Percentiles rank a stretch among this genome's conserved stretches.
These are phyloP conservation scores for Onychorhynchus coronatus DNA, from an alignment of 2,113 vertebrate genomes.

Conservation along the genomic window DNA sequence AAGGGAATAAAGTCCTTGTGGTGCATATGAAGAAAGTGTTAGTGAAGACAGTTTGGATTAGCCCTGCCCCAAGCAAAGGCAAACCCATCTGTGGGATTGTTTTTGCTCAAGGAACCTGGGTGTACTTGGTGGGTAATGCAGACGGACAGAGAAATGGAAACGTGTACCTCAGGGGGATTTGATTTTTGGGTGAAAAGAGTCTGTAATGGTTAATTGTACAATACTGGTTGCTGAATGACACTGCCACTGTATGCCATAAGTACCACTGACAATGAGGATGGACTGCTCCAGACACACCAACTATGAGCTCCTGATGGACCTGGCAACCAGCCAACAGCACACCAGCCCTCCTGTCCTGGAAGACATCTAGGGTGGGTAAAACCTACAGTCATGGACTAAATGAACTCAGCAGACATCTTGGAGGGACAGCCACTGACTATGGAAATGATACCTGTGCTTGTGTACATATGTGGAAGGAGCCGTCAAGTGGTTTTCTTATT, in stretches of 20 bases:
- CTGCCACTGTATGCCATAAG: background rate
- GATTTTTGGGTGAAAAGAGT: background rate
- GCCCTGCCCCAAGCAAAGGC: background rate
- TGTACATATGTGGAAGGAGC: background rate
- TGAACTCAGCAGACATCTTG: background rate
- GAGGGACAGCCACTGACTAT: background rate
- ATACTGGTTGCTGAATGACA: background rate
- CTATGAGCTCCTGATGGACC: background rate
- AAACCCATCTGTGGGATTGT: fast-evolving
- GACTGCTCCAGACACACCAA: background rate
- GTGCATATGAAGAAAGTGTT: background rate
- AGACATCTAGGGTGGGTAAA: background rate
- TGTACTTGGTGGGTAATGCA: background rate
- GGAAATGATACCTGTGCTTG: background rate
- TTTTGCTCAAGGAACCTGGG: background rate
- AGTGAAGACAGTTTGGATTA: background rate
- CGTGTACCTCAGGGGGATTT: background rate
- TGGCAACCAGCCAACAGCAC: background rate
- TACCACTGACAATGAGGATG: background rate
- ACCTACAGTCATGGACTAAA: background rate
- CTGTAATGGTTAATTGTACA: background rate
- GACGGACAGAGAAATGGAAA: background rate
- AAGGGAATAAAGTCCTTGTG: background rate
- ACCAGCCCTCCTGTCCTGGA: background rate
- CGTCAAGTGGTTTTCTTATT: background rate